Base-by-base conservation (phyloP, 2,113 vertebrate genomes). In the Halichoerus grypus region DNA sequence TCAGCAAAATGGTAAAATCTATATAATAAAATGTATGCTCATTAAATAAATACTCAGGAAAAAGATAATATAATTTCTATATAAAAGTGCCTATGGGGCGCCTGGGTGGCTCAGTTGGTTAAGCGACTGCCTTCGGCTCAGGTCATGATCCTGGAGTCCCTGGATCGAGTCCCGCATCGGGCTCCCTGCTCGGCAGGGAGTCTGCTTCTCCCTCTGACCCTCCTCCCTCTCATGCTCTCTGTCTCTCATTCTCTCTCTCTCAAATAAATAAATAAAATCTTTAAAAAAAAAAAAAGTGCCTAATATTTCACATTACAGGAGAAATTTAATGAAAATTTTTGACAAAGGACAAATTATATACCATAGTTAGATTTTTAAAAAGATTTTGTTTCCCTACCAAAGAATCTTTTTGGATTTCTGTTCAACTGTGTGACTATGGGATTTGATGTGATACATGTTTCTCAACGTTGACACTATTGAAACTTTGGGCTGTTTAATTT, bases 1-100 rank as follows among this genome's bases (percentile, higher is more conserved):
- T 83, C 71, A n/a, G 3, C 28, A 97, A 94, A 94, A 63, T 85
- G 6, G 5, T 85, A 49, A 90, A 94, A 92, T 79, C 36, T 36
- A 7, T 53, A 33, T 63, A 83, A 55, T 49, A 87, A 88, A 82
- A 72, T 22, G 5, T 16, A n/a, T 63, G 11, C 0, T 91, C 18
- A 51, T 72, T 95, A 84, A 83, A 33, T 90, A 79, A 84, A 93
- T 74, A 90, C 36, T 91, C 10, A 86, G 46, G 22, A 49, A 59
- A 67, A 33, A 22, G 14, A 3, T 72, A 91, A 33, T 33, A 53
- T 5, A 5, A 26, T 46, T 85, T 94, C 10, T 39, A 26, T 42
- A 51, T 67, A 55, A 91, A 91, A n/a, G 4, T 95, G 24, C 9
- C 33, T 81, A 85, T n/a, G n/a, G n/a, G n/a, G n/a, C n/a, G n/a